Conservation (phyloP, 2,113 vertebrate genomes). For the Willisornis vidua region DNA sequence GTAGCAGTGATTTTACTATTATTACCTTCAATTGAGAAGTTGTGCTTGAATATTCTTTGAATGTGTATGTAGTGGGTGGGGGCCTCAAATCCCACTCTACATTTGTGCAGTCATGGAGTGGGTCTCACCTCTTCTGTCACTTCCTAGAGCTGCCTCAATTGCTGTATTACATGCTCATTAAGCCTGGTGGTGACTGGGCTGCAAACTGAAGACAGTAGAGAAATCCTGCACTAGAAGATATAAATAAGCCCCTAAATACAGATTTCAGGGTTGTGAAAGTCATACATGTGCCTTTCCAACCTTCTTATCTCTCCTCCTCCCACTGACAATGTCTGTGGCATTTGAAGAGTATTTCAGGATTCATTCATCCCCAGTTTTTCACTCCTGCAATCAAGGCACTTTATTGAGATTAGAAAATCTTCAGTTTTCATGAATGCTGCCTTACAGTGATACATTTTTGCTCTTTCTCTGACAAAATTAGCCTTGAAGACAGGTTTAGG, state of each 20-base stretch:
- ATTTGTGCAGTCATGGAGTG: not conserved
- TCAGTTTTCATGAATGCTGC: not conserved
- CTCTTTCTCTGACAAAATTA: not conserved
- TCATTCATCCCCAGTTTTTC: not conserved
- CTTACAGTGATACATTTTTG: not conserved
- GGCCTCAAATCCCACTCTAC: not conserved
- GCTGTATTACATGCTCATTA: not conserved
- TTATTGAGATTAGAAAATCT: not conserved
- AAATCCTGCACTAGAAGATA: not conserved
- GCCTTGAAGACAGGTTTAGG: not conserved
- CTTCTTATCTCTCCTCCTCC: not conserved
- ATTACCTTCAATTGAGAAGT: not conserved
- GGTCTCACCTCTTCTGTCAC: not conserved
- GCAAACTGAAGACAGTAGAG: not conserved
- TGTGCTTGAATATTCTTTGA: not conserved
- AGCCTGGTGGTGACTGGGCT: not conserved
- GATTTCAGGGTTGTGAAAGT: not conserved
- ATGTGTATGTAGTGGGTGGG: not conserved
- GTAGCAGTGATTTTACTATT: not conserved
- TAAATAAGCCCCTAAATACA: not conserved
- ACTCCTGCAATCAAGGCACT: not conserved
- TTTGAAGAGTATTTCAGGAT: not conserved
- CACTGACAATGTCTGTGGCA: not conserved
- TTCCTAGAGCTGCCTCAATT: not conserved
- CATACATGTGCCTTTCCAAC: not conserved